phyloP scores from a whole-genome alignment of 2,888 invertebrate genomes.

The Acronicta psi region DNA sequence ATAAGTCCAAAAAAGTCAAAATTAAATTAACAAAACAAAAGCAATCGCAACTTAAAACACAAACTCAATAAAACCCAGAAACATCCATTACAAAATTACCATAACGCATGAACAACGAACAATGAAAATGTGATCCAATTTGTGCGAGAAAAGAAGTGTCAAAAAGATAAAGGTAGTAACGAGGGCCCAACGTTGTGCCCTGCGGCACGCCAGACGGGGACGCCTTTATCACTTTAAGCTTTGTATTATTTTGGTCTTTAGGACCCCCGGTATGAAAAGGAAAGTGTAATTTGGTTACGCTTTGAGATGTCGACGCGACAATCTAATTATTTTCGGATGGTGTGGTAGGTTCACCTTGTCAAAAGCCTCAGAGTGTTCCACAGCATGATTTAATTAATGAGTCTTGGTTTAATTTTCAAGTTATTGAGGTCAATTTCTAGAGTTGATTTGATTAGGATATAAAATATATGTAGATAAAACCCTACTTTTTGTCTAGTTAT shows the following conservation, averaged over 20 bases:
- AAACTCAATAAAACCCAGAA: conserved; percentile 65
- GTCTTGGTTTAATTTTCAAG: conserved; percentile 58
- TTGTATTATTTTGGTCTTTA: conserved; percentile 86
- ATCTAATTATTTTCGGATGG: conserved; percentile 84
- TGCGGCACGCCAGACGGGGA: conserved; percentile 73
- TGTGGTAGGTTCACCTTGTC: conserved; percentile 81
- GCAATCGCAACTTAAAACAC: conserved; percentile 39
- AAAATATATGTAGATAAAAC: conserved; percentile 5
- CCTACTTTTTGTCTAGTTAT: conserved; percentile 23
- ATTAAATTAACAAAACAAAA: conserved; percentile 48
- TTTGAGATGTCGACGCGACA: conserved; percentile 88
- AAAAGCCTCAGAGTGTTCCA: conserved; percentile 79
- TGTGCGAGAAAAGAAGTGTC: conserved; percentile 78
- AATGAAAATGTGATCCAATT: conserved; percentile 83
- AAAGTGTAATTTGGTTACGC: conserved; percentile 88
- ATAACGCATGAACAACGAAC: conserved; percentile 72
- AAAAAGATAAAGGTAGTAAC: conserved; percentile 81
- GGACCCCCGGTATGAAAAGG: conserved; percentile 81
- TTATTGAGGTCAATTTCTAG: conserved; percentile 39
- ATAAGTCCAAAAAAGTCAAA: conserved; percentile 29
- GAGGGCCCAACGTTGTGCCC: conserved; percentile 78
- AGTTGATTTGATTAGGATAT: conserved; percentile 29
- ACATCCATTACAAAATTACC: conserved; percentile 73
- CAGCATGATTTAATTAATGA: conserved; percentile 70
- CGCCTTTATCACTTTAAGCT: conserved; percentile 86